Base-by-base conservation (phyloP, 2,797 vertebrate genomes). In the Helostoma temminkii region DNA sequence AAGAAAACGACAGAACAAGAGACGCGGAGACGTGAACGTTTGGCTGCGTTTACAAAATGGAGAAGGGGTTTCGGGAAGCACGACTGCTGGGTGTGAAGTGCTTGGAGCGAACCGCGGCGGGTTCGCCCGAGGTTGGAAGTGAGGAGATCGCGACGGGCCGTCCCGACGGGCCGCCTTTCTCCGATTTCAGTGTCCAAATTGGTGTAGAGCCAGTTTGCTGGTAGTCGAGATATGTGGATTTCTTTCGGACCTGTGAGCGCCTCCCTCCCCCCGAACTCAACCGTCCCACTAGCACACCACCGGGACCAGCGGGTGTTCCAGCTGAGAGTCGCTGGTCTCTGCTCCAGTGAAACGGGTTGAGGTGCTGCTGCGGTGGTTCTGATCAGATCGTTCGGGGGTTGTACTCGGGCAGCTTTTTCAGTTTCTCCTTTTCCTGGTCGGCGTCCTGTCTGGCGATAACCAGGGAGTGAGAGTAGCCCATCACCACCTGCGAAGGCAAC, bases 331-430 rank as follows among this genome's bases (percentile, higher is more conserved):
- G 71, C 68, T 57, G 81, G 81, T 74, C 83, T 66, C 72, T 78
- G 77, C 87, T 83, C 55, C 47, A 62, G 75, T 49, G 64, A 48
- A 47, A 63, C 6, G 2, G 76, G 78, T 55, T 42, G 76, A 74
- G 76, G 66, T 37, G 56, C 24, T 19, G 73, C 46, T 55, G 50
- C 16, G n/a, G 21, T 42, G 6, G 48, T 21, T 9, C 59, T 48
- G 2, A 56, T 96, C 95, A 99, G 93, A 99, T 92, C 63, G 95
- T 97, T 72, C 97, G 95, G 1, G 97, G 97, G 85, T 97, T 98
- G 92, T 98, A 99, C 82, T 99, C 97, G 0, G 97, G 97, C 74
- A 99, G 94, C 88, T 96, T 96, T 89, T 95, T 95, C 62, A 98
- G 91, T 89, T 90, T 96, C 81, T 98, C 97, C 59, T 94, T 89